phyloP scores from a whole-genome alignment of 2,797 vertebrate species.

The Loris lydekkerianus region DNA sequence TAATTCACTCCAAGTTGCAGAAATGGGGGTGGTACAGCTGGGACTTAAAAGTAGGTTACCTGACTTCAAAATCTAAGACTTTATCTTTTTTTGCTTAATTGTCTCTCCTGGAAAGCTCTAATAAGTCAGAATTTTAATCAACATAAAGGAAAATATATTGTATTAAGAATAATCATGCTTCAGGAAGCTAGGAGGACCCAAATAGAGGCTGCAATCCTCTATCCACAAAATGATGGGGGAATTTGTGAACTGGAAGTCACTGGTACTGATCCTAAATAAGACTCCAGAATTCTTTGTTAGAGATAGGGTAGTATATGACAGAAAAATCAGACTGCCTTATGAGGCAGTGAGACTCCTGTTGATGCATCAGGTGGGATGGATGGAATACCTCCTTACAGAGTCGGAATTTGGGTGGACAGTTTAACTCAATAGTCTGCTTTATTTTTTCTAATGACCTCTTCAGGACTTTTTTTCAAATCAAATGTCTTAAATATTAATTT shows the following conservation, averaged over 20 bases:
- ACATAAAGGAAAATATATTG: background rate
- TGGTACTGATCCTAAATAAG: background rate
- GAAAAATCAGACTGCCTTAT: background rate
- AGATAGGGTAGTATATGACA: background rate
- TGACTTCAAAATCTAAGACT: slow-evolving; percentile 13
- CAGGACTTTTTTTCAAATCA: background rate
- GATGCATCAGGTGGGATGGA: background rate
- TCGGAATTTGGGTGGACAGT: background rate
- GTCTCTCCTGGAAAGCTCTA: slow-evolving; percentile 42
- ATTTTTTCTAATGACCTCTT: background rate
- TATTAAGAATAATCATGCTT: background rate
- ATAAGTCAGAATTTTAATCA: slow-evolving; percentile 49
- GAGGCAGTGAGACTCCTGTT: background rate
- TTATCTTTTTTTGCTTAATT: slow-evolving; percentile 22
- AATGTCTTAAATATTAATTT: slow-evolving; percentile 41
- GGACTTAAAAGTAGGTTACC: slow-evolving; percentile 23
- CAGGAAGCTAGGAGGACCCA: background rate
- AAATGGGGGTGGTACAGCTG: background rate
- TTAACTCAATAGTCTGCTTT: slow-evolving; percentile 29
- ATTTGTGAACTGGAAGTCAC: background rate
- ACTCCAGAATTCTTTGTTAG: background rate
- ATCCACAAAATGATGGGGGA: background rate
- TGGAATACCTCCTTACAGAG: background rate
- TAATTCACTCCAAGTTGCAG: background rate
- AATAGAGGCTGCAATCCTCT: background rate